Percentiles rank a stretch among this genome's conserved stretches.
Conservation (phyloP, 2,888 invertebrate species). For the Lacanobia oleracea region DNA sequence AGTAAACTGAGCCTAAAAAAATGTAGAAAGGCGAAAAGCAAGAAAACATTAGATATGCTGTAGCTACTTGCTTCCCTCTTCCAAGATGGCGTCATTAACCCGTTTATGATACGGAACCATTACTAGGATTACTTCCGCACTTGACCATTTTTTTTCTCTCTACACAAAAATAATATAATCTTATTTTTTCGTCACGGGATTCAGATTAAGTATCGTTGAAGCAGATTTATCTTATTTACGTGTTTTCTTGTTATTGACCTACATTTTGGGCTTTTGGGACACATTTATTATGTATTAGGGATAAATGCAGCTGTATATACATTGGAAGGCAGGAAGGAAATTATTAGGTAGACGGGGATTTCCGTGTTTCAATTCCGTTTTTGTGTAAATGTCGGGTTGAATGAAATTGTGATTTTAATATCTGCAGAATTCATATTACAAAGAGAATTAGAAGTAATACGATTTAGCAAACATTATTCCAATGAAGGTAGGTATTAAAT, state of each 20-base stretch:
- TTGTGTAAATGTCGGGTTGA: neutral
- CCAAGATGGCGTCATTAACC: neutral
- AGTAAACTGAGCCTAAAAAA: no score
- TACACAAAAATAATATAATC: conserved; percentile 21
- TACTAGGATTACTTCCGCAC: neutral
- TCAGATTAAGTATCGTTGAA: conserved; percentile 35
- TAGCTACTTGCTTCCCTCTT: neutral
- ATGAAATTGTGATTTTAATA: neutral
- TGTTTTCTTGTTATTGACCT: conserved; percentile 28
- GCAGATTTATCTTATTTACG: conserved; percentile 39
- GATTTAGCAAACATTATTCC: no score
- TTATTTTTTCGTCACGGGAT: conserved; percentile 38
- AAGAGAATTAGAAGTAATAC: no score
- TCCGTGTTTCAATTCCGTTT: neutral
- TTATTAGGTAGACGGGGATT: neutral
- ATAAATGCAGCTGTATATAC: neutral
- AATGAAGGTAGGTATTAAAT: no score
- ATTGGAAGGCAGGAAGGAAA: neutral
- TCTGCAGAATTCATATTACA: no score
- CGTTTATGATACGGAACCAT: conserved; percentile 21
- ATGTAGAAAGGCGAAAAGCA: neutral
- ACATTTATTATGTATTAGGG: conserved; percentile 24
- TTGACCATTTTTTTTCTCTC: conserved; percentile 11
- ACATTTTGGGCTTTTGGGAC: conserved; percentile 9
- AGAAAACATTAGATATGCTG: neutral